Evolutionary conservation across 2,888 invertebrate species (phyloP).

Genomic region (Tiliacea aurago): DNA sequence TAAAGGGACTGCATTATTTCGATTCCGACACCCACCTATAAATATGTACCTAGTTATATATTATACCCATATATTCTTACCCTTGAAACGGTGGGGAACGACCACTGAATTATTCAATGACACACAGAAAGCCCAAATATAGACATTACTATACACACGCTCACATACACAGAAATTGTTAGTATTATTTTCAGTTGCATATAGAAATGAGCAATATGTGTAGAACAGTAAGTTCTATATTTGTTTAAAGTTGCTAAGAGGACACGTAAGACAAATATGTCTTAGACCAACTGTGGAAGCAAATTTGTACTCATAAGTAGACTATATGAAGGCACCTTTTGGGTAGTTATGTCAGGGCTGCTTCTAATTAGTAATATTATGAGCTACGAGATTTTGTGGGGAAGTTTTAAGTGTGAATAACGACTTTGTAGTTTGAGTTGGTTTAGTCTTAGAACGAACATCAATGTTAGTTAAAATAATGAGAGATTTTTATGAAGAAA

Average conservation of each 20-base stretch:
- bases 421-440: conserved; percentile 43
- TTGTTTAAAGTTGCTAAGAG: conserved; percentile 80
- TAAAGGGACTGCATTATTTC: conserved; percentile 78
- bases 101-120: conserved; percentile 90
- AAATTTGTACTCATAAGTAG: conserved; percentile 87
- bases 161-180: conserved; percentile 71
- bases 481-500: not conserved
- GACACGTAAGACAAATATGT: conserved; percentile 88
- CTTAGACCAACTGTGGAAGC: conserved; percentile 83
- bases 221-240: conserved; percentile 80
- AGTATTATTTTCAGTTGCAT: conserved; percentile 65
- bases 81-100: conserved; percentile 89
- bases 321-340: conserved; percentile 87
- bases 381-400: conserved; percentile 71
- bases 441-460: conserved; percentile 8
- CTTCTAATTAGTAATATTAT: conserved; percentile 79
- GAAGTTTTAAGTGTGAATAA: conserved; percentile 69
- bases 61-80: conserved; percentile 86
- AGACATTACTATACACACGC: conserved; percentile 84
- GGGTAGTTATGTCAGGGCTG: conserved; percentile 78
- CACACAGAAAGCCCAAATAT: conserved; percentile 89
- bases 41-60: conserved; percentile 76
- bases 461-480: not conserved
- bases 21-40: conserved; percentile 72
- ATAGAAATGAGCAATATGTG: conserved; percentile 80